These are phyloP conservation scores for Branchellion lobata DNA, from an alignment of 2,888 invertebrate genomes.

Conservation along the genomic window DNA sequence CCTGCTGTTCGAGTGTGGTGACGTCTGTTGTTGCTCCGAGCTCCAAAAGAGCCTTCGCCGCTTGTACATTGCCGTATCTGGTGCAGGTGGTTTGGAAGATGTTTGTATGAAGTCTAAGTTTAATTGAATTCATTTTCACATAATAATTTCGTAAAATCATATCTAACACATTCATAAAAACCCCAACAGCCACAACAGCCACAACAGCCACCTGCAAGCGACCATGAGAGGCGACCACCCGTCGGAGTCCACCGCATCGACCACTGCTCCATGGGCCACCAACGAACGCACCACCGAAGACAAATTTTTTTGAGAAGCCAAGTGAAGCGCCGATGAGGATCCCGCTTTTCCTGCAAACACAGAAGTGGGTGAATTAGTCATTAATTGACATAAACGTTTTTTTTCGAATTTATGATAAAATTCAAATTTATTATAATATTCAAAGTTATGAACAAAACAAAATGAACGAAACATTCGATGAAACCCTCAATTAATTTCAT, in stretches of 20 bases:
- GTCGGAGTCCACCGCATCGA: constrained; percentile 52
- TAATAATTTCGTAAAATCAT: too few species aligned
- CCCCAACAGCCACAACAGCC: background rate
- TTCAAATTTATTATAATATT: too few species aligned
- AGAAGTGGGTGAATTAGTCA: too few species aligned
- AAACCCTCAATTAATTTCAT: too few species aligned
- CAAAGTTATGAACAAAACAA: too few species aligned
- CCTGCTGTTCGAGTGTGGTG: background rate
- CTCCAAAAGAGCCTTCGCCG: constrained; percentile 48
- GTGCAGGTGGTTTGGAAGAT: too few species aligned
- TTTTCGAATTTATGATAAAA: too few species aligned
- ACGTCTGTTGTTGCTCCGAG: constrained; percentile 49
- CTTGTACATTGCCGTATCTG: constrained; percentile 49
- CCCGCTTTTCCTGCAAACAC: too few species aligned
- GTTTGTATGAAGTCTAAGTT: background rate
- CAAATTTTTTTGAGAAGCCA: constrained; percentile 52
- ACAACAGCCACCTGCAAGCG: constrained; percentile 49
- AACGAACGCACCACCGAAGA: constrained; percentile 50
- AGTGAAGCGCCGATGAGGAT: constrained; percentile 51
- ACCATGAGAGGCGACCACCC: constrained; percentile 53
- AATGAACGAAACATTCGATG: too few species aligned
- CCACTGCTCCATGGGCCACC: constrained; percentile 49
- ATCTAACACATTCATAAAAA: too few species aligned
- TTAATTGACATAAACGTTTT: too few species aligned
- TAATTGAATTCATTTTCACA: background rate